Percentiles rank a stretch among this genome's conserved stretches.
Conservation (phyloP, 2,888 invertebrate genomes). For the Aleiodes alternator region DNA sequence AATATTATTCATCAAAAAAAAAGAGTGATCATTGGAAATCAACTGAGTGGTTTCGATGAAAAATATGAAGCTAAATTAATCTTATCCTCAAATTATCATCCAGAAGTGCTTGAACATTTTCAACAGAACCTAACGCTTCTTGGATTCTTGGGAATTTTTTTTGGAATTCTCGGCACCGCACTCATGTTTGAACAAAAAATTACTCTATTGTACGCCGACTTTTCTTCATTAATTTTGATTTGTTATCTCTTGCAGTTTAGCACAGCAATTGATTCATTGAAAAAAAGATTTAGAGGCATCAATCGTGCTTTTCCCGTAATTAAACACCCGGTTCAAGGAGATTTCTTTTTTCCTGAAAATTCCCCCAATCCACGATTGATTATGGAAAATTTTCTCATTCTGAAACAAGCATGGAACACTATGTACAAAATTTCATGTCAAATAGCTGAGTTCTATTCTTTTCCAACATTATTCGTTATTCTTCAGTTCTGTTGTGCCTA, state of each 20-base stretch:
- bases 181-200: too few relatives aligned
- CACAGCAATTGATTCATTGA: neutral
- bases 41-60: too few relatives aligned
- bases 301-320: neutral
- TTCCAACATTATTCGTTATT: too few relatives aligned
- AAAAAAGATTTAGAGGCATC: neutral
- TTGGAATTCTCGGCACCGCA: too few relatives aligned
- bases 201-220: too few relatives aligned
- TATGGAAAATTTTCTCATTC: neutral
- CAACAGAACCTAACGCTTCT: too few relatives aligned
- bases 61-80: too few relatives aligned
- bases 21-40: too few relatives aligned
- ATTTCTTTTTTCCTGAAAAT: too few relatives aligned
- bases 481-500: too few relatives aligned
- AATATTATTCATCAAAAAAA: neutral
- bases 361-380: neutral
- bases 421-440: constrained; percentile 11
- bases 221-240: neutral
- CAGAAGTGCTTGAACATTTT: neutral
- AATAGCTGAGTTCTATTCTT: neutral
- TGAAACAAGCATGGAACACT: neutral
- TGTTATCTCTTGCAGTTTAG: constrained; percentile 4
- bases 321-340: neutral
- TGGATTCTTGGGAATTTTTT: neutral
- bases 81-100: too few relatives aligned